Evolutionary conservation across 53 echinoderm and acorn worm species (phyloP).

Genomic region (Henricia sp.): DNA sequence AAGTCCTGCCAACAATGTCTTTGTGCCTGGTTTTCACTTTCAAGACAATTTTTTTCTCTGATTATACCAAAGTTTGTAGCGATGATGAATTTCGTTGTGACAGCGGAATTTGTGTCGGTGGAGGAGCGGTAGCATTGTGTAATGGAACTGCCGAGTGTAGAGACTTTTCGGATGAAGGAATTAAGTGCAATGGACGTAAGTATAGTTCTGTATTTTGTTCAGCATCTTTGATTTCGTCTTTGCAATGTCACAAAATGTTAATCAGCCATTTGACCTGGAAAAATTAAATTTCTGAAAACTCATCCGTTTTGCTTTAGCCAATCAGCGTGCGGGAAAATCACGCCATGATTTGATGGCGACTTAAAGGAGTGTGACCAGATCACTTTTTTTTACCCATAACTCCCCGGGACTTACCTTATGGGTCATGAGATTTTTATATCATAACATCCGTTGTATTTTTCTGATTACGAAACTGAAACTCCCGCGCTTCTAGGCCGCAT

Average conservation of each 20-base stretch:
- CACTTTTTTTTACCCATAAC: no score
- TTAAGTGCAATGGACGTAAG: background rate
- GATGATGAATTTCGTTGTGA: background rate
- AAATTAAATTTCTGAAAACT: background rate
- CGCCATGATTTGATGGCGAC: no score
- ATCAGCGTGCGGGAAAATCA: background rate
- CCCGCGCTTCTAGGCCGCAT: no score
- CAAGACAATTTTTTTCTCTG: background rate
- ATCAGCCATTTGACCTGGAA: background rate
- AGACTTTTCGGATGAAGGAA: constrained; percentile 29
- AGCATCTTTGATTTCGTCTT: background rate
- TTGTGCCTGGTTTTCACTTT: background rate
- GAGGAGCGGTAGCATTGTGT: background rate
- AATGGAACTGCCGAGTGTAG: constrained; percentile 32
- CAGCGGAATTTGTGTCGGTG: background rate
- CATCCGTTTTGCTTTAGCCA: background rate
- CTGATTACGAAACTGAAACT: no score
- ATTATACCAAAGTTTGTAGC: background rate
- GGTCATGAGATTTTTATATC: no score
- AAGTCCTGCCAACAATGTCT: background rate
- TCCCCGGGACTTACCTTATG: no score
- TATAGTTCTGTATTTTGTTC: background rate
- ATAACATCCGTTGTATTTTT: no score
- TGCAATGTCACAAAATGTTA: background rate
- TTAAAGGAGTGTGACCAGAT: no score